Evolutionary conservation across 2,888 invertebrate species (phyloP).

Genomic region (Aporophyla lueneburgensis): DNA sequence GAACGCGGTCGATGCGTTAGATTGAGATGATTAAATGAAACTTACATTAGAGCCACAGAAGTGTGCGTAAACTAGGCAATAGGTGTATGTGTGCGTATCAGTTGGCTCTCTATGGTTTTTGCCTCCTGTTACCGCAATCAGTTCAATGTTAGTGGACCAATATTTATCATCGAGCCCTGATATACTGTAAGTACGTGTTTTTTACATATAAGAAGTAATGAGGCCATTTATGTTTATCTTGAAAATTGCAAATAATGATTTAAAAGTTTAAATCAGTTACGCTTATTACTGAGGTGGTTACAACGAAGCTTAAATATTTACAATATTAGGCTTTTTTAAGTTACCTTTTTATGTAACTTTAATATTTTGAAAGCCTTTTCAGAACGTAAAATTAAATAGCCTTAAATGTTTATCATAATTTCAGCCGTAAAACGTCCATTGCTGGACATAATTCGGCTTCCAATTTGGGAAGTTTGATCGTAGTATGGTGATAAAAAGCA

Average conservation of each 20-base stretch:
- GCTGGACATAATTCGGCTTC: too few species aligned
- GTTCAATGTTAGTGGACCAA: not conserved
- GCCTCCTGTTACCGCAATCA: not conserved
- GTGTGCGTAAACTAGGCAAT: too few species aligned
- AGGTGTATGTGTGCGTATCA: too few species aligned
- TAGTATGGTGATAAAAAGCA: too few species aligned
- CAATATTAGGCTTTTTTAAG: not conserved
- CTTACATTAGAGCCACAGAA: too few species aligned
- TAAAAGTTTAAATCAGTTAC: not conserved
- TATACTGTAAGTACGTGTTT: not conserved
- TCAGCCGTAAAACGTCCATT: too few species aligned
- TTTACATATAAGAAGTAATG: not conserved
- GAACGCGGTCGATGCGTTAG: too few species aligned
- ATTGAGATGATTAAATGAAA: too few species aligned
- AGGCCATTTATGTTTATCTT: not conserved
- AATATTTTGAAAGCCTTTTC: not conserved
- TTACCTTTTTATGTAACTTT: too few species aligned
- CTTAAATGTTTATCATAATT: not conserved
- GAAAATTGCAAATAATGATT: not conserved
- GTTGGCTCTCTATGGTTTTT: too few species aligned
- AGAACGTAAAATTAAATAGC: not conserved
- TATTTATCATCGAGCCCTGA: not conserved
- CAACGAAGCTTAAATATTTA: slow-evolving; percentile 3
- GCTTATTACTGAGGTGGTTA: not conserved
- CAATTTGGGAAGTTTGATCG: too few species aligned